Base-by-base conservation (phyloP, 1,140 invertebrate genomes). In the Coboldia fuscipes region DNA sequence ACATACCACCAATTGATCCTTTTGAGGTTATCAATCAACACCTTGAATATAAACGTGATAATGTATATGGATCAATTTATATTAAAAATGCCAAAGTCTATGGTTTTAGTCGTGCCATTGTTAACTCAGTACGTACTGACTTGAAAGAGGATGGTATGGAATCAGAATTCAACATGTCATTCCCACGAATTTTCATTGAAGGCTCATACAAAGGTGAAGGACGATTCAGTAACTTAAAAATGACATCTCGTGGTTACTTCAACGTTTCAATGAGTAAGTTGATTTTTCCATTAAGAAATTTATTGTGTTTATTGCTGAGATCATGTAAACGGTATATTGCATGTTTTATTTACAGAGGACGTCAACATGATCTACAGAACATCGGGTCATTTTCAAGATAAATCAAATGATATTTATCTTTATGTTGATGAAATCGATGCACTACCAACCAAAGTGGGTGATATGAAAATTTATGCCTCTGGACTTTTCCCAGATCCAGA, bases 201-300 rank as follows among this genome's bases (percentile, higher is more conserved):
- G 51, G 51, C 22, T 24, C 35, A 23, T 55, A 55, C 36, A 51
- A 50, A 34, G 51, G 50, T 16, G 46, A 54, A 36, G 42, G 54
- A 2, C 46, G 43, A 19, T 37, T 55, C 6, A 54, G 52, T 32
- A 44, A 50, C 20, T 37, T 54, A 16, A 52, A 50, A 37, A 43
- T 55, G n/a, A 46, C 43, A n/a, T 48, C 52, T 19, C 52, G 53
- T 37, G 52, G 52, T 19, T 41, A 36, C 27, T 55, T 54, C 30
- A 54, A 55, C 40, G 35, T 55, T 12, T 45, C 52, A 8, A 33
- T 51, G 38, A 39, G 48, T 54, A 39, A 44, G 48, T 41, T 13
- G 30, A 14, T 7, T 23, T 7, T 23, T 23, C 12, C 22, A 12
- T 23, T 7, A 23, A 7, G 12, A 23, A 23, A 23, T 23, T 12